Evolutionary conservation across 1,140 invertebrate genomes (phyloP).

Genomic region (Trichonephila inaurata): DNA sequence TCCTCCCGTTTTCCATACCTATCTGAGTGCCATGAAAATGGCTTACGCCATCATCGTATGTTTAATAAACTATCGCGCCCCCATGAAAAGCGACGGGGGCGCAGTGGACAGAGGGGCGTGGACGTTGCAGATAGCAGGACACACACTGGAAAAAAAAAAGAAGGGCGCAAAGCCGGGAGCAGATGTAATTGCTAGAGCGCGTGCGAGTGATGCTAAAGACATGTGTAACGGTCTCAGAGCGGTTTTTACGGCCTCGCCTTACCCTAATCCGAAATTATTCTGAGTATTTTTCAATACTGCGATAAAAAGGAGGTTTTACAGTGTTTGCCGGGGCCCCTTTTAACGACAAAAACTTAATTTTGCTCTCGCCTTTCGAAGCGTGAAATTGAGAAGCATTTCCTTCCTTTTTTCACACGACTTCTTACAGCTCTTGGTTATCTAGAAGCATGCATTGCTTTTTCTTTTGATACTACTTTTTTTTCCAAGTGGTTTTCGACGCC

Average conservation of each 20-base stretch:
- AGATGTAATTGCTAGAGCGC: conserved; percentile 74
- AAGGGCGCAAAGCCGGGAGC: conserved; percentile 55
- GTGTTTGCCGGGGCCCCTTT: conserved; percentile 64
- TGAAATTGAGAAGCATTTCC: conserved; percentile 65
- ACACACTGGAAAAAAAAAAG: conserved; percentile 16
- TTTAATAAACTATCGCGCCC: conserved; percentile 73
- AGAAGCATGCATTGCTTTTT: not conserved
- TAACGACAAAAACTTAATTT: conserved; percentile 75
- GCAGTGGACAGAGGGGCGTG: conserved; percentile 52
- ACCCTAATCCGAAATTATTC: conserved; percentile 73
- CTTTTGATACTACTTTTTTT: not conserved
- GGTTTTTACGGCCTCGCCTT: conserved; percentile 68
- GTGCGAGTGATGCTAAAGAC: conserved; percentile 64
- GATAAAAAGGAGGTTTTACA: conserved; percentile 70
- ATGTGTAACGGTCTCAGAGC: conserved; percentile 70
- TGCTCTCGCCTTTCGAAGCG: conserved; percentile 34
- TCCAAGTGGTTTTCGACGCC: conserved; percentile 9
- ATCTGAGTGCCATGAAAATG: conserved; percentile 68
- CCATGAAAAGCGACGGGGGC: conserved; percentile 44
- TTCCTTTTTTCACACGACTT: not conserved
- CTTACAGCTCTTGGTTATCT: conserved; percentile 35
- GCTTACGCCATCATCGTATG: conserved; percentile 72
- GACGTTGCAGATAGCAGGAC: conserved; percentile 57
- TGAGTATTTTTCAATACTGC: conserved; percentile 55
- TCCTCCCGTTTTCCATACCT: conserved; percentile 59